Evolutionary conservation across 2,797 vertebrate species (phyloP), one percentile per base, ranked within the genome.

Genomic region (Gobio occitaniae): DNA sequence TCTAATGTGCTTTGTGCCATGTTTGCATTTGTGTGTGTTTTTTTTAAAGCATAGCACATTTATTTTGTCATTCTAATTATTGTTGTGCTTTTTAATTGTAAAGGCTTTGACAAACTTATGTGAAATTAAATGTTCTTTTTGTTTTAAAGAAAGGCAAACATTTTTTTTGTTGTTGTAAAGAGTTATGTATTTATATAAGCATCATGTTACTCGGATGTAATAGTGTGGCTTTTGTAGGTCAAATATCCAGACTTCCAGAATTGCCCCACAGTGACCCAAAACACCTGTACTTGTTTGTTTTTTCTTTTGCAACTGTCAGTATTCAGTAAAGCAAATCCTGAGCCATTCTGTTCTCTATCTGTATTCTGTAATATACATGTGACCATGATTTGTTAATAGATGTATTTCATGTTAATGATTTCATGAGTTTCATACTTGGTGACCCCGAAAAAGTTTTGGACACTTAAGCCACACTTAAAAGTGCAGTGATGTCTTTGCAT

Each of bases 71-170:
- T 65, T 29, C 11, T 48, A 44, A 32, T 11, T 70, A n/a, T 78
- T 78, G 86, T 82, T 87, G 88, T 68, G 48, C 71, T 29, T 47
- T 78, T 50, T 41, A 72, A 59, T 80, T 78, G 50, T 84, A 85
- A 80, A 87, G 47, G 74, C 59, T 70, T 66, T 68, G 21, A 70
- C 19, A 80, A 90, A 78, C n/a, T 38, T 91, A 87, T 90, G 85
- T 92, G 91, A 92, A 91, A 94, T 94, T 92, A 91, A 92, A 92
- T 89, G 87, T 90, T 15, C 0, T 88, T 90, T 90, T 82, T 92
- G 89, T 92, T 93, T 86, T 90, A 88, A 92, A 93, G 89, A 93
- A 89, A 92, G 92, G 90, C 92, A 92, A 91, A 91, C 89, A 90
- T 86, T 86, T 91, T 88, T 88, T 90, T 89, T 88, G n/a, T 91